Evolutionary conservation across 2,113 vertebrate genomes (phyloP).

Genomic region (Nyctereutes procyonoides): DNA sequence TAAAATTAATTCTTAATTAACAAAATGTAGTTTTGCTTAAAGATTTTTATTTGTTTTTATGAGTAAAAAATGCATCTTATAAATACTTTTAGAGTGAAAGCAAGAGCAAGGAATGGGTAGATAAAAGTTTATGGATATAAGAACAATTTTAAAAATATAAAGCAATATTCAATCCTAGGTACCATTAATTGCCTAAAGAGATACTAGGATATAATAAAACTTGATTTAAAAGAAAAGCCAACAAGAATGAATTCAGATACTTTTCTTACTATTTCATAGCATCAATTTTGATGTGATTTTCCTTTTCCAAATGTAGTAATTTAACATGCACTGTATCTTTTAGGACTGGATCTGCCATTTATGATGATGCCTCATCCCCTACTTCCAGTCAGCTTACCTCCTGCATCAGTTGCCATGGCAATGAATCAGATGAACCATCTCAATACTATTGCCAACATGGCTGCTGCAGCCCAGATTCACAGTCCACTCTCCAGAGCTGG

Average conservation of each 20-base stretch:
- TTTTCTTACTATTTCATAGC: neutral
- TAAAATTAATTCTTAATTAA: neutral
- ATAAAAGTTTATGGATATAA: neutral
- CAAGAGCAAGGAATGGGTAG: neutral
- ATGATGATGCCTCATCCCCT: conserved; percentile 97
- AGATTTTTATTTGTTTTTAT: neutral
- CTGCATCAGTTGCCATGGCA: conserved; percentile 95
- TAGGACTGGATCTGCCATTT: conserved; percentile 95
- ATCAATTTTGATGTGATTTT: conserved; percentile 16
- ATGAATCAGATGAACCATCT: conserved; percentile 98
- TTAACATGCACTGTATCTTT: conserved; percentile 45
- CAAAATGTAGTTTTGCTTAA: neutral
- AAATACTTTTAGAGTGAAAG: neutral
- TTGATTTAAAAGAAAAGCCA: conserved; percentile 11
- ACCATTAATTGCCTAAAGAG: neutral
- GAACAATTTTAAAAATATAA: neutral
- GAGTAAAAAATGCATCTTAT: neutral
- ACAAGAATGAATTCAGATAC: neutral
- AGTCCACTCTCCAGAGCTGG: conserved; percentile 92
- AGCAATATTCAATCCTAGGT: neutral
- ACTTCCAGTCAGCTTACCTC: conserved; percentile 95
- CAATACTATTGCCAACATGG: conserved; percentile 94
- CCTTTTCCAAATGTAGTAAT: neutral
- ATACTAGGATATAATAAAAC: neutral
- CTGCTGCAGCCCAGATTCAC: conserved; percentile 92